Conservation (phyloP, 1,140 invertebrate species). For the Ceratosolen fusciceps region DNA sequence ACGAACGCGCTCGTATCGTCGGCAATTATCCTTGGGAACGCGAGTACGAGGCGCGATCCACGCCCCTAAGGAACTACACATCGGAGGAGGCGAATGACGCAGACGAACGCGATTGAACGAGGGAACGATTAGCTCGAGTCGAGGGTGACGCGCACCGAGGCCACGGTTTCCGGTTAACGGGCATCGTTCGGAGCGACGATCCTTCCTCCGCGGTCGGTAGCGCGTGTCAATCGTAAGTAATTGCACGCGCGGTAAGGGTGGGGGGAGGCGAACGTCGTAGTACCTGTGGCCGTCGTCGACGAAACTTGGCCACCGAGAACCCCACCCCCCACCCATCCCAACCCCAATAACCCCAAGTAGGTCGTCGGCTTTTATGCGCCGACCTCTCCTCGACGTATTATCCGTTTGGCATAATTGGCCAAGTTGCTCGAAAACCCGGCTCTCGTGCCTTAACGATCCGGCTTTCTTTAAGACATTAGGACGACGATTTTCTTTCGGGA, state of each 20-base stretch:
- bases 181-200: not conserved
- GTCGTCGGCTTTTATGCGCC: not conserved
- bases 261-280: too few species aligned
- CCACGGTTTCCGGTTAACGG: slow-evolving; percentile 36
- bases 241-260: not conserved
- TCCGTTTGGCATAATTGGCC: slow-evolving; percentile 19
- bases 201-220: not conserved
- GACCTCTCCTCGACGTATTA: not conserved
- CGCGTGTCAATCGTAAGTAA: not conserved
- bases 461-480: too few species aligned
- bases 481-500: too few species aligned
- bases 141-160: not conserved
- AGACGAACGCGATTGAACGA: too few species aligned
- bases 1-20: too few species aligned
- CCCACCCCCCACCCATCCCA: not conserved
- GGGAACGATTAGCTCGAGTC: too few species aligned
- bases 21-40: too few species aligned
- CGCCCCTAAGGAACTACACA: too few species aligned
- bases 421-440: not conserved
- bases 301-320: not conserved
- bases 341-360: too few species aligned
- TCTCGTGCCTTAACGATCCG: too few species aligned
- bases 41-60: not conserved
- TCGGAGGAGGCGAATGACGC: too few species aligned
- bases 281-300: not conserved